Evolutionary conservation across 2,797 vertebrate genomes (phyloP).

Genomic region (Benthosema pterotum): DNA sequence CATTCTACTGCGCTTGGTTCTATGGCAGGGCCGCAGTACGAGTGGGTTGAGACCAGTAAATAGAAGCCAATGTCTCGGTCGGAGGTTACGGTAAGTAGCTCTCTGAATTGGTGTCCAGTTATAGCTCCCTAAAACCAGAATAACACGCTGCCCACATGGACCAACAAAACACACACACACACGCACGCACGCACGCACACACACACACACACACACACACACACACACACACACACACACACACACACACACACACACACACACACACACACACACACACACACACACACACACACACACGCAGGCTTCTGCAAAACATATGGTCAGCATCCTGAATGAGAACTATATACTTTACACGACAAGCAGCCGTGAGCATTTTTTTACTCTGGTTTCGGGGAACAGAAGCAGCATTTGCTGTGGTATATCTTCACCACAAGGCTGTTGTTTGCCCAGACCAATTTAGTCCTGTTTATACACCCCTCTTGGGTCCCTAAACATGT

Average conservation of each 20-base stretch:
- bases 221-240: constrained; percentile 4
- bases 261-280: constrained; percentile 18
- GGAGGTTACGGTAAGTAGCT: constrained; percentile 63
- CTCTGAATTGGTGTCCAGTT: constrained; percentile 55
- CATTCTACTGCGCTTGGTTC: constrained; percentile 19
- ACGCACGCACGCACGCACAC: constrained; percentile 12
- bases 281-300: constrained; percentile 21
- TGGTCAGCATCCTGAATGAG: constrained; percentile 57
- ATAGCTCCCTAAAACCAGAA: constrained; percentile 66
- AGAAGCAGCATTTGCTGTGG: constrained; percentile 56
- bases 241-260: constrained; percentile 10
- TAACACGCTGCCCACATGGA: constrained; percentile 59
- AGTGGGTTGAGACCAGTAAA: constrained; percentile 46
- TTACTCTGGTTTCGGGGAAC: constrained; percentile 45
- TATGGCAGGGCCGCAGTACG: constrained; percentile 9
- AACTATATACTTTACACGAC: constrained; percentile 55
- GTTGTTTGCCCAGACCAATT: constrained; percentile 67
- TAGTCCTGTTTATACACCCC: constrained; percentile 51
- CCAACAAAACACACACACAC: constrained; percentile 35
- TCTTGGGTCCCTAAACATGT: constrained; percentile 13
- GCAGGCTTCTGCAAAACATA: constrained; percentile 44
- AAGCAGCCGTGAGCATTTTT: constrained; percentile 48
- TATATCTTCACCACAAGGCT: constrained; percentile 60
- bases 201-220: constrained; percentile 24
- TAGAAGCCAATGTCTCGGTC: constrained; percentile 51